These are phyloP conservation scores for Sinohyriopsis cumingii DNA, from an alignment of 2,888 invertebrate genomes.

Conservation along the genomic window DNA sequence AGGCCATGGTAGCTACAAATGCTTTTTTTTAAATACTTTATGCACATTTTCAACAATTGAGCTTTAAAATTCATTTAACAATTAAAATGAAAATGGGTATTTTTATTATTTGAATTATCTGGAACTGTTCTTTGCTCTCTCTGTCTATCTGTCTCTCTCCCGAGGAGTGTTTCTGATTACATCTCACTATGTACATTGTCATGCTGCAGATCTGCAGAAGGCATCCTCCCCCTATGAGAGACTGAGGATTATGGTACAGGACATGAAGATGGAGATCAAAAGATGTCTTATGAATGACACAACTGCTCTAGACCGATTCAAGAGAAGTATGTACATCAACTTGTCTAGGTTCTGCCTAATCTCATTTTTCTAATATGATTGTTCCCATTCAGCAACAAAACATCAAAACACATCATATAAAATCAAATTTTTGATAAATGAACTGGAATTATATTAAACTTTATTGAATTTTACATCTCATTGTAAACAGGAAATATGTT, in stretches of 20 bases:
- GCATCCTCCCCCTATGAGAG: conserved; percentile 30
- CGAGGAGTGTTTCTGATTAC: conserved; percentile 1
- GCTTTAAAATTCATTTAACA: no score
- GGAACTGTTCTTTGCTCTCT: no score
- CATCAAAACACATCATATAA: no score
- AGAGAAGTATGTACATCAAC: conserved; percentile 32
- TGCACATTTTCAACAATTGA: no score
- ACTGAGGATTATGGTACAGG: conserved; percentile 31
- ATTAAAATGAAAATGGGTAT: no score
- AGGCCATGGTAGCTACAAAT: no score
- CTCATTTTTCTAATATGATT: no score
- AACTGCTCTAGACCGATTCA: conserved; percentile 28
- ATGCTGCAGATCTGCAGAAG: conserved; percentile 18
- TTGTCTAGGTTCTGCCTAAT: neutral
- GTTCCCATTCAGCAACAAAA: no score
- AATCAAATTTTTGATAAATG: neutral
- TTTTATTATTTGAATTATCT: no score
- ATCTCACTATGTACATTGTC: neutral
- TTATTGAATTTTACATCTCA: neutral
- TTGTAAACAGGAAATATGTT: no score
- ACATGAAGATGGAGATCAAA: conserved; percentile 35
- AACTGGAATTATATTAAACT: neutral
- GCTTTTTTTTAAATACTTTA: no score
- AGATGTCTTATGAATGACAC: conserved; percentile 22
- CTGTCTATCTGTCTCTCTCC: no score